Evolutionary conservation across 2,113 vertebrate genomes (phyloP), one percentile per base, ranked within the genome.

Genomic region (Tretioscincus oriximinensis): DNA sequence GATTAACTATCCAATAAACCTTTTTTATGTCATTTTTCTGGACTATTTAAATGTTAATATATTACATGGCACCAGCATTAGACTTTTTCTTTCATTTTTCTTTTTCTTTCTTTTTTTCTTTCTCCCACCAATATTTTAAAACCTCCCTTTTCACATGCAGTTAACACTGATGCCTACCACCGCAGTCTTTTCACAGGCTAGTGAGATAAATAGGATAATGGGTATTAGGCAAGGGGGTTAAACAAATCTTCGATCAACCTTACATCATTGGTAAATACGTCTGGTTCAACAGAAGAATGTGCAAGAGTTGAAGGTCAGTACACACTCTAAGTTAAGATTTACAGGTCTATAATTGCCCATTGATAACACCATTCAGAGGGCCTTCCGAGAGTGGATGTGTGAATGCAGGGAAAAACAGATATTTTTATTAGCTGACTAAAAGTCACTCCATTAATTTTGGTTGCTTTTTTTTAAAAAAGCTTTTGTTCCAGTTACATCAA

Each of bases 311-410:
- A 82, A 86, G 77, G 63, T 21, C 66, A 47, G 71, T 82, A 88
- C 83, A 71, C 45, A 14, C 5, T 82, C 65, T 65, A 85, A 90
- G 76, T 78, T 81, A 83, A 88, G 79, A 91, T 69, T 90, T 85
- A 84, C 31, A 85, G 79, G 74, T 61, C 74, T 81, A 63, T 83
- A 90, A 90, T 89, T 90, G 76, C 67, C 60, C 72, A 64, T 86
- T 82, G 49, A 58, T 87, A 64, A 85, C 77, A 81, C 35, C 84
- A 26, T 72, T 78, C 45, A 84, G 64, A 81, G 49, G 35, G 31
- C n/a, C 41, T 82, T 75, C 81, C 89, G 87, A 81, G 26, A 61
- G 79, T 85, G 18, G 29, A 77, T 69, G 20, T 58, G 76, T 69
- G 54, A 61, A 76, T 65, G 45, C 9, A 66, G 65, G 65, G 29